A percentile compares a stretch with the other conserved stretches of the same genome.
These are phyloP conservation scores for Phoxinus dragarum DNA, from an alignment of 2,797 vertebrate species.

Conservation along the genomic window DNA sequence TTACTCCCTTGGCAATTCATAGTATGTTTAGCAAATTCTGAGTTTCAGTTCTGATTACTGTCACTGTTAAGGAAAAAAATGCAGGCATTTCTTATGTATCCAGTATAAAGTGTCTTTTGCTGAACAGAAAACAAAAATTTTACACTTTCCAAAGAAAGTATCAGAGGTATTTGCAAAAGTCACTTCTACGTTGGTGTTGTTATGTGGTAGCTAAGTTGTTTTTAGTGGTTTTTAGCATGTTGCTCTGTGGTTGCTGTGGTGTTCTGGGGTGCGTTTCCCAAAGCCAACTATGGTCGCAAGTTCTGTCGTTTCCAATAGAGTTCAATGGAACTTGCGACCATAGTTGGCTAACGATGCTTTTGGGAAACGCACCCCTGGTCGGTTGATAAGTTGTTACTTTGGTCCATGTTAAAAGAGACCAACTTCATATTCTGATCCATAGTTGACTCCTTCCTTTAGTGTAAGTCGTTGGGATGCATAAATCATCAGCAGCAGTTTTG, in stretches of 20 bases:
- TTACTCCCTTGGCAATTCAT: neutral
- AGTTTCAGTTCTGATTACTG: neutral
- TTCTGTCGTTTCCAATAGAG: too few species aligned
- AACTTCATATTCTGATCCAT: neutral
- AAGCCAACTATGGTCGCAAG: too few species aligned
- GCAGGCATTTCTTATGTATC: neutral
- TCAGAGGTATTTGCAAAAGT: neutral
- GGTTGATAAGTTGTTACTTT: neutral
- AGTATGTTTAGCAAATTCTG: constrained; percentile 9
- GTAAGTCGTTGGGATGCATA: too few species aligned
- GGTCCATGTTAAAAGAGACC: neutral
- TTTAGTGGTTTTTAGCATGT: neutral
- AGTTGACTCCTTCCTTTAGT: neutral
- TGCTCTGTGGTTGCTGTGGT: neutral
- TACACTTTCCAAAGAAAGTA: neutral
- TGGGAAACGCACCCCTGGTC: neutral
- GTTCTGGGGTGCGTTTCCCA: neutral
- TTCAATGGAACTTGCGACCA: too few species aligned
- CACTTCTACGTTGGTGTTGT: neutral
- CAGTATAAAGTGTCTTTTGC: neutral
- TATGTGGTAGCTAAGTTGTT: neutral
- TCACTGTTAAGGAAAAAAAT: neutral
- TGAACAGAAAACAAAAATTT: neutral
- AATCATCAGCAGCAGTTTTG: neutral
- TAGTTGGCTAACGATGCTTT: too few species aligned